Conservation (phyloP, 2,888 invertebrate genomes). For the Drosophila limbata region DNA sequence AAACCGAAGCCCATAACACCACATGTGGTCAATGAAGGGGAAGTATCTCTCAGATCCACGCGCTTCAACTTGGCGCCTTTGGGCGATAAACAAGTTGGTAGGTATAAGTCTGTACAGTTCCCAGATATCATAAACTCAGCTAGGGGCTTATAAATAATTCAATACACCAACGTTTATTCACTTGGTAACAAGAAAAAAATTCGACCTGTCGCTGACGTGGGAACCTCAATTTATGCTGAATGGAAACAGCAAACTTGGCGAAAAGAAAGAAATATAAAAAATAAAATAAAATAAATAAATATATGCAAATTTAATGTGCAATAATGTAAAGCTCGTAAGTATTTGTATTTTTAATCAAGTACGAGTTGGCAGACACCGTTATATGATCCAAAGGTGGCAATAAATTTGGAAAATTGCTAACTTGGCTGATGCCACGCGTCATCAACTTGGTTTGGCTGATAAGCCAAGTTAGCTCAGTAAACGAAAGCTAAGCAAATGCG, state of each 20-base stretch:
- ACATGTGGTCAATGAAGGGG: constrained; percentile 25
- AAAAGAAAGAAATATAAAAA: constrained; percentile 2
- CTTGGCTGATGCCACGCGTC: constrained; percentile 65
- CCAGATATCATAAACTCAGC: constrained; percentile 18
- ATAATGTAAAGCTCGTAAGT: constrained; percentile 40
- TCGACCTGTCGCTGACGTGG: constrained; percentile 42
- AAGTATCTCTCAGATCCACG: constrained; percentile 27
- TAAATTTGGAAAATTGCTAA: constrained; percentile 21
- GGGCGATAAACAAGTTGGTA: constrained; percentile 4
- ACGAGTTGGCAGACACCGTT: constrained; percentile 1
- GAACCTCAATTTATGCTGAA: constrained; percentile 52
- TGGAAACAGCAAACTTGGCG: constrained; percentile 29
- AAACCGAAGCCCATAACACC: constrained; percentile 9
- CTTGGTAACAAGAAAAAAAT: constrained; percentile 42
- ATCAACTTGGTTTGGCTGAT: constrained; percentile 8
- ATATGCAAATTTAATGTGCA: constrained; percentile 27
- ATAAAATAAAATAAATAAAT: constrained; percentile 10
- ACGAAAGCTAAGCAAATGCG: constrained; percentile 38
- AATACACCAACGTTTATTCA: constrained; percentile 14
- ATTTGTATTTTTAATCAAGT: constrained; percentile 27
- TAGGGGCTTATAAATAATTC: constrained; percentile 53
- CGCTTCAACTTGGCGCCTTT: constrained; percentile 11
- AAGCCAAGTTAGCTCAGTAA: constrained; percentile 28
- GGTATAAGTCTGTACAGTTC: neutral
- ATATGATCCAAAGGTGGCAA: constrained; percentile 11